A percentile compares a stretch with the other conserved stretches of the same genome.
Evolutionary conservation across 1,140 invertebrate genomes (phyloP).

Genomic region (Aricia agestis): DNA sequence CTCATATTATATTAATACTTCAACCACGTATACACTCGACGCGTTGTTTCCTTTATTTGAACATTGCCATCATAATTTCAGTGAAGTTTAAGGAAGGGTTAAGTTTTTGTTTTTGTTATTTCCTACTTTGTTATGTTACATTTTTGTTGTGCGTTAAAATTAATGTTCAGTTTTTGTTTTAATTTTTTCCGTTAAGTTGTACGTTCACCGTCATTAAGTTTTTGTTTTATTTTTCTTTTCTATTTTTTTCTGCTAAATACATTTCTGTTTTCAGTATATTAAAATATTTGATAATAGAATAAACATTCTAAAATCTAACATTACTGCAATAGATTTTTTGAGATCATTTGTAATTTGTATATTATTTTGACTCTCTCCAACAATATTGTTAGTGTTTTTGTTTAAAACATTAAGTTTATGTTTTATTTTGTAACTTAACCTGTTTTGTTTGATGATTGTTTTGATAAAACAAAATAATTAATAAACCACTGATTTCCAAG

Average conservation of each 20-base stretch:
- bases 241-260: background rate
- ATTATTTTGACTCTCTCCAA: too few relatives aligned
- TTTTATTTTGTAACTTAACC: conserved; percentile 32
- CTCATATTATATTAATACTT: too few relatives aligned
- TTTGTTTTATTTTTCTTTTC: conserved; percentile 30
- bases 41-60: background rate
- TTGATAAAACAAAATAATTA: background rate
- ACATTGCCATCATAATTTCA: background rate
- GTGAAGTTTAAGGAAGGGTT: conserved; percentile 7
- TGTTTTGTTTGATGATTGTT: conserved; percentile 5
- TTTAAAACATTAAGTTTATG: conserved; percentile 38
- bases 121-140: conserved; percentile 31
- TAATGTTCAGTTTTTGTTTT: conserved; percentile 11
- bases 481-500: too few relatives aligned
- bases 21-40: too few relatives aligned
- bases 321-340: too few relatives aligned
- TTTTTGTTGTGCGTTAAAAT: background rate
- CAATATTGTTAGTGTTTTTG: too few relatives aligned
- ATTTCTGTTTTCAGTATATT: background rate
- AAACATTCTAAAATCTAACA: background rate
- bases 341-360: too few relatives aligned
- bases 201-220: conserved; percentile 19
- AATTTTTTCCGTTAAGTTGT: conserved; percentile 22
- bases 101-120: conserved; percentile 31
- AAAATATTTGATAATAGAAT: too few relatives aligned